Conservation (phyloP, 1,140 invertebrate species). For the Anoplolepis gracilipes region DNA sequence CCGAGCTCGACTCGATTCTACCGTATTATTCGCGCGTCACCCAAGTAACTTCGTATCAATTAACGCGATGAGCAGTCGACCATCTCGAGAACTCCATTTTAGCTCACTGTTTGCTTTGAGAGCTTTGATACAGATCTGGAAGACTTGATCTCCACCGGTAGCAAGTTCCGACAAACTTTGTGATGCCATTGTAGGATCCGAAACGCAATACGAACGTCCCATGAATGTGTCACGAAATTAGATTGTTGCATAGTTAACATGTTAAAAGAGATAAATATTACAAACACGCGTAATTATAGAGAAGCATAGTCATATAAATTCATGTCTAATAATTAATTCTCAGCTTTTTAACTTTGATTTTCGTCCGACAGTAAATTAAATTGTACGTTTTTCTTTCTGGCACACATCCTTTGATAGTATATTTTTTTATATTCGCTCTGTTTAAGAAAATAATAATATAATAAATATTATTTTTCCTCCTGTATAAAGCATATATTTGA, state of each 20-base stretch:
- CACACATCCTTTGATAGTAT: neutral
- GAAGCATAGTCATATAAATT: neutral
- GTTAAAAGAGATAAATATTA: neutral
- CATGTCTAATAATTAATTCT: neutral
- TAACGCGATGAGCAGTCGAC: conserved; percentile 32
- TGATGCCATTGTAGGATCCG: conserved; percentile 1
- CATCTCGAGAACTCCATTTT: neutral
- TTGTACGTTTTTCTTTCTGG: neutral
- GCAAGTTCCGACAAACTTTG: conserved; percentile 13
- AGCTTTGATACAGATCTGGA: conserved; percentile 4
- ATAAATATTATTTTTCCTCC: neutral
- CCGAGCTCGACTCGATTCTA: conserved; percentile 7
- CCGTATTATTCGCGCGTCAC: neutral
- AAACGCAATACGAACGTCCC: neutral
- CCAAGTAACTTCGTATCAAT: conserved; percentile 37
- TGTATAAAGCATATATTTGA: neutral
- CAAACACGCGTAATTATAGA: neutral
- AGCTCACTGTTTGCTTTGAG: conserved; percentile 1
- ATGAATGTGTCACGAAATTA: neutral
- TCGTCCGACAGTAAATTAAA: neutral
- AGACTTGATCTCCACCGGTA: conserved; percentile 14
- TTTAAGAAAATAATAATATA: neutral
- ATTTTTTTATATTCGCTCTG: neutral
- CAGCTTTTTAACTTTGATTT: neutral
- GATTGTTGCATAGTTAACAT: neutral